Evolutionary conservation across 2,113 vertebrate genomes (phyloP), one percentile per base, ranked within the genome.

Genomic region (Macroglossus sobrinus): DNA sequence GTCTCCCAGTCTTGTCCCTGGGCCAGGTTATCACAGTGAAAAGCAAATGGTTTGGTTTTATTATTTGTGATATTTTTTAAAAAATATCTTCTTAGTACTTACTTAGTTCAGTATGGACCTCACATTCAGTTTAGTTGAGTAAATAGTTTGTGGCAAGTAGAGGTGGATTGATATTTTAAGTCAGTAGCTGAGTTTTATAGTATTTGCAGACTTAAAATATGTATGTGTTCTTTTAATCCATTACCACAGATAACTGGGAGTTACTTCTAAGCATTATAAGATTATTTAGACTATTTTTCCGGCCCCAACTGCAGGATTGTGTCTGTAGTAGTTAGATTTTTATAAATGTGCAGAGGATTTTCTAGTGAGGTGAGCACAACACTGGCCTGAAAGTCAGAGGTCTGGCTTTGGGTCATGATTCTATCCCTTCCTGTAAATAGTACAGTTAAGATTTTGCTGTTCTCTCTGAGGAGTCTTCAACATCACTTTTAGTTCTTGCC

Each of bases 141-240:
- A 50, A 84, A 43, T 81, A n/a, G 7, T 82, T 59, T 90, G 40
- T 95, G 55, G 33, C 13, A 85, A 63, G 50, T 89, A 82, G 61
- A 94, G 64, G 68, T 84, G 0, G 78, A 76, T 75, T 95, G 43
- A 80, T 16, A 91, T 92, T 95, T 96, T 88, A 53, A 92, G 16
- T 33, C 84, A 76, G 45, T 84, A 61, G 13, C 61, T 87, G 33
- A 79, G 45, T 76, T 84, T 95, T 84, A 91, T 24, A 59, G 30
- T 84, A 35, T 95, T 64, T 95, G 2, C 50, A 96, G 76, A 88
- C 82, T 66, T 88, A 89, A 80, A 90, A 78, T 92, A 69, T 61
- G 16, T 55, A 30, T 76, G 7, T 86, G 22, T 68, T 82, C 40
- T 22, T 84, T 96, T 33, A 84, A 78, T 84, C 38, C 57, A 10